Evolutionary conservation across 2,797 vertebrate species (phyloP).

Genomic region (Esox masquinongy): DNA sequence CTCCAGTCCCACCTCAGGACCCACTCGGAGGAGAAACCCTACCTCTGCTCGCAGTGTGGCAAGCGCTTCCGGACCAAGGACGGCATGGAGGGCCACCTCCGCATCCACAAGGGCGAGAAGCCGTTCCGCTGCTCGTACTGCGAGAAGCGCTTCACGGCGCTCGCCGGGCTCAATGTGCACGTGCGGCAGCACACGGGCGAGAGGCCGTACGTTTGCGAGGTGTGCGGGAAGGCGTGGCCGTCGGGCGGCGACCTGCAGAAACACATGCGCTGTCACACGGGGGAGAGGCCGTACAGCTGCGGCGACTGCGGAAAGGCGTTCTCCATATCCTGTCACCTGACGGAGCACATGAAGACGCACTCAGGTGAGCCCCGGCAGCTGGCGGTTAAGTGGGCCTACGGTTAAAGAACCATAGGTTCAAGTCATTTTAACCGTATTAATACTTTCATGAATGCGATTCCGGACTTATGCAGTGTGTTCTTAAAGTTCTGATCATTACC

Average conservation of each 20-base stretch:
- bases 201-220: slow-evolving; percentile 71
- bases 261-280: slow-evolving; percentile 72
- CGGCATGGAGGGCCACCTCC: slow-evolving; percentile 71
- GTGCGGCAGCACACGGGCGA: slow-evolving; percentile 74
- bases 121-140: slow-evolving; percentile 72
- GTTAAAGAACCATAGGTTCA: not conserved
- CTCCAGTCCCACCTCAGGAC: slow-evolving; percentile 62
- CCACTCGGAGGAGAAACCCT: slow-evolving; percentile 64
- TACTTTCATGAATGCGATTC: not conserved
- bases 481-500: not conserved
- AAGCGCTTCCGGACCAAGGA: slow-evolving; percentile 72
- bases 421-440: not conserved
- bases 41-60: slow-evolving; percentile 72
- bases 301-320: slow-evolving; percentile 71
- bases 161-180: slow-evolving; percentile 76
- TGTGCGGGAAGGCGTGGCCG: slow-evolving; percentile 73
- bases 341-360: slow-evolving; percentile 71
- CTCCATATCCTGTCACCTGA: slow-evolving; percentile 74
- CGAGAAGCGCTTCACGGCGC: slow-evolving; percentile 69
- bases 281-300: slow-evolving; percentile 69
- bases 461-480: not conserved
- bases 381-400: not conserved
- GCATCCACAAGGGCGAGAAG: slow-evolving; percentile 67
- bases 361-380: slow-evolving; percentile 51
- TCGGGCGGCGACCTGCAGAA: slow-evolving; percentile 73